Evolutionary conservation across 92 coral and sea anemone genomes (phyloP), one percentile per base, ranked within the genome.

Genomic region (Blastomussa wellsi): DNA sequence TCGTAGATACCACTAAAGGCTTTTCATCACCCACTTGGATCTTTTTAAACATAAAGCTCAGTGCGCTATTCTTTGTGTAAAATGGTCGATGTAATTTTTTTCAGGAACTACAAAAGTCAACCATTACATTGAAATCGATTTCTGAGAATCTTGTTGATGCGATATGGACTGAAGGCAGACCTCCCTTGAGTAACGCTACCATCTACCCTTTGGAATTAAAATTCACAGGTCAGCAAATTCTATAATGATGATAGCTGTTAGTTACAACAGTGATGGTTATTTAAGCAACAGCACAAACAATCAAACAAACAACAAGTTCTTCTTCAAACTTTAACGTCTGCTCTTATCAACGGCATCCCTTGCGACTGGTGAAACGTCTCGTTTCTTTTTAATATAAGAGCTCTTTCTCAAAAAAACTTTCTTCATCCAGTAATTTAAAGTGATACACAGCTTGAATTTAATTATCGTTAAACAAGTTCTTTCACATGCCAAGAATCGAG

Each of bases 121-220:
- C 41, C 5, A 59, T 92, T 3, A 37, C 83, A 26, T 69, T 94
- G 57, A 55, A 57, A 33, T 49, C 93, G 12, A 82, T 92, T 24
- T n/a, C 82, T 12, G 78, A 80, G n/a, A 95, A 95, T 79, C 91
- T 95, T n/a, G 97, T 95, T 76, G 92, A 95, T 64, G 76, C 77
- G 36, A 91, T 95, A 74, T 95, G 98, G 98, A 86, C 90, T 9
- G 80, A 81, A 29, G 87, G 88, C 44, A 91, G 95, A 69, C 96
- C 92, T 24, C 79, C 89, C 0, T 62, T 75, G 57, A 88, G 93
- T 37, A 86, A 87, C 76, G 92, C 84, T 31, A 86, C 87, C 16
- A 55, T 95, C 8, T 90, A 74, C 31, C 69, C 87, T 0, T 86
- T 92, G 39, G 71, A 90, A 31, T 2, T 87, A 0, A 81, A 91